phyloP scores from a whole-genome alignment of 2,113 vertebrate genomes.

The Pseudonaja textilis region DNA sequence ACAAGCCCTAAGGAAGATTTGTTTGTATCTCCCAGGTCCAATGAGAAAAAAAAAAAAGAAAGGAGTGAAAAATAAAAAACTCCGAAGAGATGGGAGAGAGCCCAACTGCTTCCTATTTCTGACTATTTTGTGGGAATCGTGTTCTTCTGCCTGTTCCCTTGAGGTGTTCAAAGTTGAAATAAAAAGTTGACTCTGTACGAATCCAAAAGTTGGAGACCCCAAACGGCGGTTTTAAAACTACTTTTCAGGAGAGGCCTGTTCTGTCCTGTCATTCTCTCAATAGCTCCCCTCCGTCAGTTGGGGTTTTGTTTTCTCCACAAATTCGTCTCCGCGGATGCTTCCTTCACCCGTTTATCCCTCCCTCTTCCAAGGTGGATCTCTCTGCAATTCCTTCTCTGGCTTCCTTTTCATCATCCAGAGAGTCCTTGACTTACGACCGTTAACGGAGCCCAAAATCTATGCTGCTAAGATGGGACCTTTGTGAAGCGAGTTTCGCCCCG shows the following conservation, averaged over 20 bases:
- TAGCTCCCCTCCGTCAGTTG: conserved; percentile 76
- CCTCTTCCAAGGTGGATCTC: conserved; percentile 40
- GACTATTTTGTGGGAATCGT: background rate
- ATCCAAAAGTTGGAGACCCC: conserved; percentile 58
- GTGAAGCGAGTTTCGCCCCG: too few species aligned
- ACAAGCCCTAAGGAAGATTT: conserved; percentile 5
- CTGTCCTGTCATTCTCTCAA: conserved; percentile 61
- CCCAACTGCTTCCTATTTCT: conserved; percentile 31
- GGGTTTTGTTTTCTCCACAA: conserved; percentile 19
- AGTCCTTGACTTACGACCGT: too few species aligned
- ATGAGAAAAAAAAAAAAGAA: too few species aligned
- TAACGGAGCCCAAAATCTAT: too few species aligned
- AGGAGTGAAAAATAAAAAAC: conserved; percentile 14
- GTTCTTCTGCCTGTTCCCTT: conserved; percentile 52
- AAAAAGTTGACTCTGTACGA: conserved; percentile 49
- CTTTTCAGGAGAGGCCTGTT: conserved; percentile 48
- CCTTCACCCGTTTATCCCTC: background rate
- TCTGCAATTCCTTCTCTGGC: conserved; percentile 44
- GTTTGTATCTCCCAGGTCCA: conserved; percentile 34
- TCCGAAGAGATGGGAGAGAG: conserved; percentile 57
- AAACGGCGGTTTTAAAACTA: conserved; percentile 53
- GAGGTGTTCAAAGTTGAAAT: conserved; percentile 57
- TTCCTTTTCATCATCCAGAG: background rate
- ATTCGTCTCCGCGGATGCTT: background rate
- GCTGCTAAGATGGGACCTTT: too few species aligned